These are phyloP conservation scores for Apamea epomidion DNA, from an alignment of 2,888 invertebrate genomes.

Conservation along the genomic window DNA sequence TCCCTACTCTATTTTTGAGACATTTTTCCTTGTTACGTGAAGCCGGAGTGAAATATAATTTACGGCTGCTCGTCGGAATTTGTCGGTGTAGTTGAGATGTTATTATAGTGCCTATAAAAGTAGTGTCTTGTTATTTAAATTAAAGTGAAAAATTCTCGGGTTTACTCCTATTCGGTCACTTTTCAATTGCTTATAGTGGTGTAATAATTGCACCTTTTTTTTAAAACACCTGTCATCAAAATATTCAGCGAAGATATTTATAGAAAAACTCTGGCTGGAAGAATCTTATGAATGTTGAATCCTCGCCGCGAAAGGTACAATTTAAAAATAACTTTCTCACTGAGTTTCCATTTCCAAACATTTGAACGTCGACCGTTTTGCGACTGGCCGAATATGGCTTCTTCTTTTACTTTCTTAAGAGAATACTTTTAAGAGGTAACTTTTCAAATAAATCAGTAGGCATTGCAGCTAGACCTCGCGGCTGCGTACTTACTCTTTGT, in stretches of 20 bases:
- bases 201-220: neutral
- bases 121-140: slow-evolving; percentile 17
- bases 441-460: slow-evolving; percentile 87
- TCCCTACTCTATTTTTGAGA: slow-evolving; percentile 65
- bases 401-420: slow-evolving; percentile 70
- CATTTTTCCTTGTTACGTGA: slow-evolving; percentile 66
- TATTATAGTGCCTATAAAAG: slow-evolving; percentile 32
- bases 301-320: slow-evolving; percentile 49
- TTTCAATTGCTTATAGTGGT: slow-evolving; percentile 14
- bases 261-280: slow-evolving; percentile 31
- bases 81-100: slow-evolving; percentile 30
- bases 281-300: slow-evolving; percentile 46
- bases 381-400: slow-evolving; percentile 79
- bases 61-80: slow-evolving; percentile 36
- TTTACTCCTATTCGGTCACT: neutral
- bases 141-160: neutral
- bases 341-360: slow-evolving; percentile 63
- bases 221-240: slow-evolving; percentile 26
- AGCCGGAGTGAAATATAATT: slow-evolving; percentile 51
- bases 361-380: slow-evolving; percentile 73
- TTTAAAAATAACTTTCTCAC: slow-evolving; percentile 65
- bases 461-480: slow-evolving; percentile 76
- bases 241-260: slow-evolving; percentile 38
- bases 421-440: slow-evolving; percentile 80
- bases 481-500: slow-evolving; percentile 79